These are phyloP conservation scores for Euzetes globulus DNA, from an alignment of 2,888 invertebrate species.

Conservation along the genomic window DNA sequence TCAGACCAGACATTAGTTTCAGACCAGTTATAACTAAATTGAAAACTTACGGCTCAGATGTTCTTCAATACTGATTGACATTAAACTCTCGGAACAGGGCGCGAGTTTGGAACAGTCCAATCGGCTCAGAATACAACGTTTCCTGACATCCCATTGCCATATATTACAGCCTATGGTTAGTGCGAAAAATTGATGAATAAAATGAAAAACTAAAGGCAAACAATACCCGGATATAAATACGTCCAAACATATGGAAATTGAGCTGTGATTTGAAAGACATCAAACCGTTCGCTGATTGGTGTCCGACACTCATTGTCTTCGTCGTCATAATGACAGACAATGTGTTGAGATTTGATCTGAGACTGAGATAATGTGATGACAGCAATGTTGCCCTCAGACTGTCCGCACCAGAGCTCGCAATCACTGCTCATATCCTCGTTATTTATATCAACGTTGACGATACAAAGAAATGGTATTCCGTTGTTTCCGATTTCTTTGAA, in stretches of 20 bases:
- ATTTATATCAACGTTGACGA: slow-evolving; percentile 55
- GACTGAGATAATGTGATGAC: slow-evolving; percentile 56
- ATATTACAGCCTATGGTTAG: slow-evolving; percentile 59
- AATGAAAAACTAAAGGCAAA: not conserved
- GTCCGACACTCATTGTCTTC: slow-evolving; percentile 13
- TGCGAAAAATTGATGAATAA: slow-evolving; percentile 45
- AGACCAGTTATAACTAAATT: not conserved
- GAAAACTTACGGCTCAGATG: slow-evolving; percentile 60
- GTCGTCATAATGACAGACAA: slow-evolving; percentile 56
- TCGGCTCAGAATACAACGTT: slow-evolving; percentile 62
- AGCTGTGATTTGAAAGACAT: slow-evolving; percentile 63
- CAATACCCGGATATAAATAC: slow-evolving; percentile 64
- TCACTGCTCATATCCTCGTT: slow-evolving; percentile 47
- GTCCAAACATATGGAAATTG: slow-evolving; percentile 56
- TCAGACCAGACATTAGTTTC: not conserved
- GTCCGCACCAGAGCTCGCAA: slow-evolving; percentile 82
- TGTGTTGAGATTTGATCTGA: slow-evolving; percentile 64
- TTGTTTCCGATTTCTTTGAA: slow-evolving; percentile 42
- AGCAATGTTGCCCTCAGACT: slow-evolving; percentile 66
- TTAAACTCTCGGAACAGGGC: slow-evolving; percentile 83
- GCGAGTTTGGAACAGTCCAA: slow-evolving; percentile 85
- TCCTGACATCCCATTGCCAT: slow-evolving; percentile 72
- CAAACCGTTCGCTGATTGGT: slow-evolving; percentile 56
- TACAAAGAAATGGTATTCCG: slow-evolving; percentile 55
- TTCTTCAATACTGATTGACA: slow-evolving; percentile 82